Conservation (phyloP, 2,888 invertebrate genomes). For the Lordiphosa fenestrarum region DNA sequence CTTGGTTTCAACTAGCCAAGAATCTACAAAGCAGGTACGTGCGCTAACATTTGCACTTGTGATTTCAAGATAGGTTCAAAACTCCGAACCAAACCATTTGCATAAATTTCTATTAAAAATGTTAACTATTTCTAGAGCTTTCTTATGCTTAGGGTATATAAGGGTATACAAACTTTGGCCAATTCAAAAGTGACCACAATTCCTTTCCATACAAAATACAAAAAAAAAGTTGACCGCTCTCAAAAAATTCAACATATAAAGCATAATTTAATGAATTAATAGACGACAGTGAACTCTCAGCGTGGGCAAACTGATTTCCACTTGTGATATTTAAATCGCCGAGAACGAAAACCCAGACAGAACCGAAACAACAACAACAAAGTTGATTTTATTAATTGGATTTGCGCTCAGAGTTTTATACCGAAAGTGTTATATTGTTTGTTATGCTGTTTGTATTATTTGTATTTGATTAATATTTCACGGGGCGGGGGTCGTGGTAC, state of each 20-base stretch:
- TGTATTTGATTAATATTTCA: slow-evolving; percentile 69
- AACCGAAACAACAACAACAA: slow-evolving; percentile 33
- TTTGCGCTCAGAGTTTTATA: slow-evolving; percentile 45
- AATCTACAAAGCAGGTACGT: too few relatives aligned
- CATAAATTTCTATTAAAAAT: too few relatives aligned
- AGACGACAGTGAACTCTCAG: slow-evolving; percentile 32
- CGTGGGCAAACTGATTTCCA: slow-evolving; percentile 61
- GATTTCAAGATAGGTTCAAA: too few relatives aligned
- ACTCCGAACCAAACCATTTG: too few relatives aligned
- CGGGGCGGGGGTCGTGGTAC: slow-evolving; percentile 32
- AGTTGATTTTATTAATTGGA: slow-evolving; percentile 75
- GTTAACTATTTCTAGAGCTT: background rate
- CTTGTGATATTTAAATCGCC: slow-evolving; percentile 54
- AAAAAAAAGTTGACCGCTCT: slow-evolving; percentile 15
- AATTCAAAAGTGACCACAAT: too few relatives aligned
- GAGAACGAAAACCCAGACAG: slow-evolving; percentile 14
- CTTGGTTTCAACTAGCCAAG: too few relatives aligned
- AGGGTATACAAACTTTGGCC: background rate
- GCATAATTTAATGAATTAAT: slow-evolving; percentile 60
- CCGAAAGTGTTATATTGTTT: slow-evolving; percentile 71
- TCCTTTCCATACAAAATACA: too few relatives aligned
- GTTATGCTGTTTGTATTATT: slow-evolving; percentile 66
- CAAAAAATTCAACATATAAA: slow-evolving; percentile 42
- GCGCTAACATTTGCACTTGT: too few relatives aligned
- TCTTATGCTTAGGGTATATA: too few relatives aligned